phyloP scores from a whole-genome alignment of 1,140 invertebrate species.

The Camponotus floridanus region DNA sequence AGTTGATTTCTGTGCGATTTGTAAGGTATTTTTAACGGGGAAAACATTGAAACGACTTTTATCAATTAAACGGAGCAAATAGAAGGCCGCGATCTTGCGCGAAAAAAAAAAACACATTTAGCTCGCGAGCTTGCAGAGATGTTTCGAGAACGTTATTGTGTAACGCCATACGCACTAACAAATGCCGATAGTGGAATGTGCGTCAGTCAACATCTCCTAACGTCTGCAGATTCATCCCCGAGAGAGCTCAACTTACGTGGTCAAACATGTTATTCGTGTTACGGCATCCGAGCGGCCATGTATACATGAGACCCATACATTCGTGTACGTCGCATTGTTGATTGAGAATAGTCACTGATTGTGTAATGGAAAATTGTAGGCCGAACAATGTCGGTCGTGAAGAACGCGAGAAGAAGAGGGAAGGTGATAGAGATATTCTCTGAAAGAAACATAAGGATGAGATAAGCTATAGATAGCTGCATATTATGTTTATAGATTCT shows the following conservation, averaged over 20 bases:
- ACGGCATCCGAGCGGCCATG: background rate
- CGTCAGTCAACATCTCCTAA: constrained; percentile 72
- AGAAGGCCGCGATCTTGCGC: constrained; percentile 7
- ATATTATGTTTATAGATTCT: background rate
- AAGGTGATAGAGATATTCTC: constrained; percentile 16
- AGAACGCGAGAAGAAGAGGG: background rate
- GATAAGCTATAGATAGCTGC: constrained; percentile 17
- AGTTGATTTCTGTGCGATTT: background rate
- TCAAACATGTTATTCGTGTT: constrained; percentile 6
- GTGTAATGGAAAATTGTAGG: constrained; percentile 59
- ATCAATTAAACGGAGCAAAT: constrained; percentile 29
- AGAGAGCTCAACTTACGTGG: constrained; percentile 33
- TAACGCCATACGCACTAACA: constrained; percentile 62
- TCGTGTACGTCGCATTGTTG: constrained; percentile 31
- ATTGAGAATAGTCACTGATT: constrained; percentile 46
- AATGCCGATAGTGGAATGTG: constrained; percentile 72
- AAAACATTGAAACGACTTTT: background rate
- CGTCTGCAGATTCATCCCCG: constrained; percentile 51
- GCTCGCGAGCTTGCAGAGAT: constrained; percentile 36
- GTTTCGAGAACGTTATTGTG: constrained; percentile 66
- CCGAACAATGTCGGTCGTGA: constrained; percentile 38
- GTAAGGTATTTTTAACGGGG: background rate
- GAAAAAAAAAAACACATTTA: constrained; percentile 28
- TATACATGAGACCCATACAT: background rate
- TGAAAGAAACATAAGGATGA: background rate